Evolutionary conservation across 2,113 vertebrate genomes (phyloP).

Genomic region (Psephotus haematonotus): DNA sequence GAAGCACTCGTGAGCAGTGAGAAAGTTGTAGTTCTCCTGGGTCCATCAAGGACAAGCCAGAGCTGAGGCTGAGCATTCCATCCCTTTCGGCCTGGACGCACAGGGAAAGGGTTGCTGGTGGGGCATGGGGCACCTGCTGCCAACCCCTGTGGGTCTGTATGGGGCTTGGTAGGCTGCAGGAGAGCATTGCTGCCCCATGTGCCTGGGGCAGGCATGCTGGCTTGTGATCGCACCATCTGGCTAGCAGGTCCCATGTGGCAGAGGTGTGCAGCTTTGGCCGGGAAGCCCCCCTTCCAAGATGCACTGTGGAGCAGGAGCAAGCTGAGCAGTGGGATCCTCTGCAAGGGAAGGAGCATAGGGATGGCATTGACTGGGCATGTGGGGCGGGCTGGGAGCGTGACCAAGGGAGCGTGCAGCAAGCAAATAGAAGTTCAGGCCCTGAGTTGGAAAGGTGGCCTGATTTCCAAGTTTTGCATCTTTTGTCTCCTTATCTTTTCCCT

Average conservation of each 20-base stretch:
- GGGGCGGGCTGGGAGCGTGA: neutral
- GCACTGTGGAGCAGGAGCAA: accelerated
- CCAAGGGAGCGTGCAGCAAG: neutral
- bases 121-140: accelerated
- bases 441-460: neutral
- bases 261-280: accelerated
- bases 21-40: neutral
- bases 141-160: accelerated
- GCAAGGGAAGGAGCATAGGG: neutral
- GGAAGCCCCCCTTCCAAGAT: too few species aligned
- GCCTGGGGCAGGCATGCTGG: accelerated
- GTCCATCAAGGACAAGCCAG: neutral
- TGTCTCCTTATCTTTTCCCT: neutral
- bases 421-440: neutral
- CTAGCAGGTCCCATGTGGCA: accelerated
- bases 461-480: neutral
- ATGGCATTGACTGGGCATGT: accelerated
- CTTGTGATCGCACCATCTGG: accelerated
- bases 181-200: accelerated
- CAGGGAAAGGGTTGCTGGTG: neutral
- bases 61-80: neutral
- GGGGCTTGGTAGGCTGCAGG: neutral
- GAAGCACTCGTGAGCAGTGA: neutral
- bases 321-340: neutral
- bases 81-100: neutral